These are phyloP conservation scores for Rhodophaea formosa DNA, from an alignment of 2,888 invertebrate species.

Conservation along the genomic window DNA sequence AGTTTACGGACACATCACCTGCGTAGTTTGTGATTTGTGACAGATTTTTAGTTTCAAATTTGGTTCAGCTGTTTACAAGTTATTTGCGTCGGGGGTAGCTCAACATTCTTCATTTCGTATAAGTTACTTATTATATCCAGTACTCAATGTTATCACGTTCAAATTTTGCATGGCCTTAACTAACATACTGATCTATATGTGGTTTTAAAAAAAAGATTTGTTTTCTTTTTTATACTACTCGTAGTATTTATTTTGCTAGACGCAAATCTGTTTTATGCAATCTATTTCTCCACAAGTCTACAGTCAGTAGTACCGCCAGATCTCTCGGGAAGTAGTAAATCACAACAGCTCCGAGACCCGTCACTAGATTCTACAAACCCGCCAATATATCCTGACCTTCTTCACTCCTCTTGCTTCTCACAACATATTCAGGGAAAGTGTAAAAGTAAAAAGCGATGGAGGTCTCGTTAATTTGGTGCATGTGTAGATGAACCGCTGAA, in stretches of 20 bases:
- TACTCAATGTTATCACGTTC: no score
- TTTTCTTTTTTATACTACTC: background rate
- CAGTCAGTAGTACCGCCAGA: background rate
- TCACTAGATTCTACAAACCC: constrained; percentile 48
- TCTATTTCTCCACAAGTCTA: background rate
- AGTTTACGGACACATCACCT: no score
- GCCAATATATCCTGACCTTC: constrained; percentile 44
- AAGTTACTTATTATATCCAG: no score
- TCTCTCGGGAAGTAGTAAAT: constrained; percentile 74
- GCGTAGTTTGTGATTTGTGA: no score
- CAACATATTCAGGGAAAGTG: constrained; percentile 25
- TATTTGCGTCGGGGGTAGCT: no score
- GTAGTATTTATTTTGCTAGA: background rate
- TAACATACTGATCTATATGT: no score
- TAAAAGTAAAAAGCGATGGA: constrained; percentile 20
- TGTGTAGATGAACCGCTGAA: constrained; percentile 54
- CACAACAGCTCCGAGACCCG: constrained; percentile 53
- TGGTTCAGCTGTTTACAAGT: no score
- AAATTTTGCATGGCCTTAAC: no score
- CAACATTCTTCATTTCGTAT: no score
- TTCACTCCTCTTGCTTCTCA: constrained; percentile 23
- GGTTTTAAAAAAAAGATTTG: no score
- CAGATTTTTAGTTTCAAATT: no score
- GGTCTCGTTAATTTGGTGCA: constrained; percentile 42
- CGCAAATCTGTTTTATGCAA: background rate